Evolutionary conservation across 2,113 vertebrate genomes (phyloP), one percentile per base, ranked within the genome.

Genomic region (Anolis sagrei): DNA sequence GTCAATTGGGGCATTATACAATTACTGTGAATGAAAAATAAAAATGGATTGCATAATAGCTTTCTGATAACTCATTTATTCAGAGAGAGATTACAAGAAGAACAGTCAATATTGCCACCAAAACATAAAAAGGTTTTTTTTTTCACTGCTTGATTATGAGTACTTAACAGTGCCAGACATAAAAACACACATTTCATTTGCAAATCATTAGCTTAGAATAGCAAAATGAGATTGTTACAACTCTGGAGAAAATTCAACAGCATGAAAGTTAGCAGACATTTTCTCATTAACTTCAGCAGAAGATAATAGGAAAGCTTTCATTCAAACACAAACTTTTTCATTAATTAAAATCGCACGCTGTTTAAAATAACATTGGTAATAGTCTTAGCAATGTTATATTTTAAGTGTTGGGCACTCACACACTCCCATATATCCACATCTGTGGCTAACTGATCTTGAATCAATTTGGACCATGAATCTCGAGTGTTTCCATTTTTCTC

Each of bases 401-500:
- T 44, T 16, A 14, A 7, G 19, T 7, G 25, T 4, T 39, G 25
- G 76, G 18, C 54, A 58, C 13, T 58, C 13, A 16, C 13, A 87
- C 62, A 27, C 58, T 18, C 54, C 1, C 54, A 58, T 18, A 23
- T 13, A 74, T 2, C 8, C 23, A 29, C 21, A 21, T 83, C 0
- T 0, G 4, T 7, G 84, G 69, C 74, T 84, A 68, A 90, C 79
- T 76, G 54, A 75, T 83, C 36, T 80, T 84, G 72, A 90, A 83
- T 76, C 70, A 76, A 82, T 36, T 82, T 39, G 74, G 82, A 73
- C 85, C 69, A 82, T 85, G 79, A 79, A 62, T 44, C 73, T 25
- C 10, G 87, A 6, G 1, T 18, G 16, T 73, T 77, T 84, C 48
- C 85, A 66, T 85, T 89, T 89, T 58, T 66, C 84, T 87, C 54